phyloP scores from a whole-genome alignment of 1,140 invertebrate species.

The Oncopodura yosiiana region DNA sequence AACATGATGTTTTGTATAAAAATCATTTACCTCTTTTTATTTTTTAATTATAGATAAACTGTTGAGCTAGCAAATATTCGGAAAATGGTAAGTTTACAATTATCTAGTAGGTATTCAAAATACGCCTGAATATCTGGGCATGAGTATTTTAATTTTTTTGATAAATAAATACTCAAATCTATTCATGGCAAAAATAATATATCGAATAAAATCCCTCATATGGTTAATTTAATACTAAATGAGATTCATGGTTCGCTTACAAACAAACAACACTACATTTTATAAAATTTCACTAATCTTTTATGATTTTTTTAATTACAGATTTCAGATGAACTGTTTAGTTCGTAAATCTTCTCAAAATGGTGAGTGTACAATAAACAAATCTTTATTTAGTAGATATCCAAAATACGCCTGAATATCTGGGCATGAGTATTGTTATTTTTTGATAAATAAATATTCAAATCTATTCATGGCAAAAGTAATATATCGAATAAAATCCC shows the following conservation, averaged over 20 bases:
- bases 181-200: conserved; percentile 25
- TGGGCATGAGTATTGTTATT: conserved; percentile 31
- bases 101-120: no score
- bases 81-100: no score
- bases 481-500: conserved; percentile 26
- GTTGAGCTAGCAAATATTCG: no score
- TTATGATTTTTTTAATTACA: no score
- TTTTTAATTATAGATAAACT: no score
- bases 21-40: no score
- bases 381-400: no score
- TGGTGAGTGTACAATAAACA: no score
- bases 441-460: conserved; percentile 14
- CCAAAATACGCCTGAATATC: conserved; percentile 25
- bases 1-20: neutral
- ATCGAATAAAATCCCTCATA: conserved; percentile 27
- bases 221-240: conserved; percentile 1
- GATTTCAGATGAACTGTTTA: no score
- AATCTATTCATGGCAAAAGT: conserved; percentile 31
- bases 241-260: conserved; percentile 22
- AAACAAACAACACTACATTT: no score
- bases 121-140: conserved; percentile 32
- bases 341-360: no score
- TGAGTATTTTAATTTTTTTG: conserved; percentile 12
- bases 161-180: conserved; percentile 28
- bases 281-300: no score